These are phyloP conservation scores for Poeciliopsis paucimaculata DNA, from an alignment of 2,797 vertebrate genomes.

Conservation along the genomic window DNA sequence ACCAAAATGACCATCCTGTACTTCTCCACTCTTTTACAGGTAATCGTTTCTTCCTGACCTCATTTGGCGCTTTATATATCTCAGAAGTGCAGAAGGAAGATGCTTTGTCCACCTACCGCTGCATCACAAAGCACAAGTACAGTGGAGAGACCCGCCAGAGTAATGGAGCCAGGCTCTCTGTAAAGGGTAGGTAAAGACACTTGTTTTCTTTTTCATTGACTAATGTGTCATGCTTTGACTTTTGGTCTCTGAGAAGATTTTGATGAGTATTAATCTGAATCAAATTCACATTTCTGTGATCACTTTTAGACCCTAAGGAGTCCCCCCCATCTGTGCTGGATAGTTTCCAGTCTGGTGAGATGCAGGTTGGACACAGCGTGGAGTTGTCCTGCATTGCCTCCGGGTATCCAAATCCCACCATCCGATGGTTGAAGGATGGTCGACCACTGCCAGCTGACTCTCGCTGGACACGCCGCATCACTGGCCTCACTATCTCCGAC, in stretches of 20 bases:
- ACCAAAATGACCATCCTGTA: conserved; percentile 4
- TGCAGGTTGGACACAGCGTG: conserved; percentile 87
- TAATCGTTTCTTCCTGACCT: conserved; percentile 97
- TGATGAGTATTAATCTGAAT: background rate
- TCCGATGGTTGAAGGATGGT: conserved; percentile 96
- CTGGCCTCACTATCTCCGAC: conserved; percentile 92
- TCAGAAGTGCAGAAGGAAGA: conserved; percentile 99
- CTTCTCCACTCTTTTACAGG: conserved; percentile 77
- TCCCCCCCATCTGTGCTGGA: conserved; percentile 94
- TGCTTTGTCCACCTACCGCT: conserved; percentile 97
- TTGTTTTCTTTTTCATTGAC: background rate
- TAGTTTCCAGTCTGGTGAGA: conserved; percentile 93
- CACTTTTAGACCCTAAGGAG: conserved; percentile 88
- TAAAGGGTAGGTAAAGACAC: conserved; percentile 84
- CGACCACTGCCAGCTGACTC: conserved; percentile 90
- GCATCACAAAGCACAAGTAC: conserved; percentile 99
- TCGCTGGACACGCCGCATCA: conserved; percentile 91
- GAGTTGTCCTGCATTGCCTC: conserved; percentile 96
- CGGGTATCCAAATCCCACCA: conserved; percentile 93
- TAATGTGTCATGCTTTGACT: background rate
- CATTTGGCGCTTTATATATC: conserved; percentile 95
- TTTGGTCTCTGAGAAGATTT: conserved; percentile 3
- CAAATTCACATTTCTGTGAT: conserved; percentile 7
- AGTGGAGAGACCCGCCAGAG: conserved; percentile 98
- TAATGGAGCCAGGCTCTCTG: conserved; percentile 95